Percentiles rank a stretch among this genome's conserved stretches.
Evolutionary conservation across 2,888 invertebrate species (phyloP).

Genomic region (Parasteatoda lunata): DNA sequence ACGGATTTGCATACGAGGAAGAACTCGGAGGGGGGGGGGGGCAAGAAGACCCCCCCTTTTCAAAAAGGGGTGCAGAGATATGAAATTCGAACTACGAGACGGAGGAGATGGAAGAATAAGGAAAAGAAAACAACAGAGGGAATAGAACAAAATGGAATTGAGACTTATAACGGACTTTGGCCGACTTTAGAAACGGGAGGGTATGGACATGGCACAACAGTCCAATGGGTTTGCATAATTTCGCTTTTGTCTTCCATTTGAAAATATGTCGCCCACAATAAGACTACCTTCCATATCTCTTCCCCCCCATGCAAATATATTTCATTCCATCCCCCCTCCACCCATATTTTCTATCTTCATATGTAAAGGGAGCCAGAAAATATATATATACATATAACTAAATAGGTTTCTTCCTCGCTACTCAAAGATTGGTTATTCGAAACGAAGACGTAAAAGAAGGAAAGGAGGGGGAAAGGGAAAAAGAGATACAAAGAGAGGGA

Average conservation of each 20-base stretch:
- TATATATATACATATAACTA: neutral
- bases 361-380: too few species aligned
- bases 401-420: slow-evolving; percentile 33
- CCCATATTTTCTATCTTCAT: slow-evolving; percentile 3
- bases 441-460: slow-evolving; percentile 6
- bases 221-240: slow-evolving; percentile 63
- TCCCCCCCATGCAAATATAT: slow-evolving; percentile 4
- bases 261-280: slow-evolving; percentile 45
- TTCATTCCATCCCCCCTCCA: neutral
- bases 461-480: neutral
- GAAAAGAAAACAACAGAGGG: neutral
- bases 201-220: neutral
- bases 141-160: slow-evolving; percentile 33
- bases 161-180: slow-evolving; percentile 66
- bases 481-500: slow-evolving; percentile 30
- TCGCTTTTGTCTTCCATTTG: slow-evolving; percentile 27
- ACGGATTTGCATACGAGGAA: slow-evolving; percentile 66
- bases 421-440: neutral
- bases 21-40: neutral
- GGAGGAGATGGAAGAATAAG: neutral
- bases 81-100: slow-evolving; percentile 34
- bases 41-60: neutral
- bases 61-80: slow-evolving; percentile 38
- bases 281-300: slow-evolving; percentile 8
- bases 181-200: neutral